Evolutionary conservation across 2,797 vertebrate genomes (phyloP).

Genomic region (Anguilla pacifica): DNA sequence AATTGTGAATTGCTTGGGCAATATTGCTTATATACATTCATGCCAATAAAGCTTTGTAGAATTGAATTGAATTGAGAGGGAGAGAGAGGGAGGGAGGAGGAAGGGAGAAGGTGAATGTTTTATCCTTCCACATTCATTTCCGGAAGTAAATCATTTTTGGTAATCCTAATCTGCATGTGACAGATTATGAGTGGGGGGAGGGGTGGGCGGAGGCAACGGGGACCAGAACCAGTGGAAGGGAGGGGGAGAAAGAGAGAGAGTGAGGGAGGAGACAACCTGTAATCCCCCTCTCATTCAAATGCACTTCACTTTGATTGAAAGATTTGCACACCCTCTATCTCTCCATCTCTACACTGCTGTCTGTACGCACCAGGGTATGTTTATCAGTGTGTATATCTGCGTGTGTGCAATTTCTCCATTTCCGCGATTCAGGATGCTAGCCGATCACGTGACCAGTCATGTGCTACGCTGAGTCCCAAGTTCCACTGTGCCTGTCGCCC

Average conservation of each 20-base stretch:
- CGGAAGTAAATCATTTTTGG: constrained; percentile 77
- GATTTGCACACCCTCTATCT: background rate
- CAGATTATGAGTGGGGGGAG: constrained; percentile 61
- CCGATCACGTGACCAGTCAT: background rate
- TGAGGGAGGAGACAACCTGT: constrained; percentile 16
- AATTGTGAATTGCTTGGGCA: no score
- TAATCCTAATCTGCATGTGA: constrained; percentile 80
- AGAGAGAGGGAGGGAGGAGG: constrained; percentile 18
- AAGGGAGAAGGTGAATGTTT: constrained; percentile 19
- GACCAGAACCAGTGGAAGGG: background rate
- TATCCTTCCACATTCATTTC: constrained; percentile 71
- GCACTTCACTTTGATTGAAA: constrained; percentile 7
- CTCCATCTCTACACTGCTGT: background rate
- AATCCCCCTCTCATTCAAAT: constrained; percentile 25
- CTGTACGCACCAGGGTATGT: background rate
- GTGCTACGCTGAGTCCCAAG: background rate
- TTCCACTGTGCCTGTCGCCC: background rate
- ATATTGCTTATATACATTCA: no score
- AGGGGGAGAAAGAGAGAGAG: background rate
- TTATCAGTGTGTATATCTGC: background rate
- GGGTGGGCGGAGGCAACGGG: background rate
- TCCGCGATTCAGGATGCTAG: background rate
- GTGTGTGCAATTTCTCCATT: background rate
- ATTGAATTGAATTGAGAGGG: background rate
- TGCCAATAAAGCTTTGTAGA: no score